These are phyloP conservation scores for Toxostoma redivivum DNA, from an alignment of 2,113 vertebrate genomes.

Conservation along the genomic window DNA sequence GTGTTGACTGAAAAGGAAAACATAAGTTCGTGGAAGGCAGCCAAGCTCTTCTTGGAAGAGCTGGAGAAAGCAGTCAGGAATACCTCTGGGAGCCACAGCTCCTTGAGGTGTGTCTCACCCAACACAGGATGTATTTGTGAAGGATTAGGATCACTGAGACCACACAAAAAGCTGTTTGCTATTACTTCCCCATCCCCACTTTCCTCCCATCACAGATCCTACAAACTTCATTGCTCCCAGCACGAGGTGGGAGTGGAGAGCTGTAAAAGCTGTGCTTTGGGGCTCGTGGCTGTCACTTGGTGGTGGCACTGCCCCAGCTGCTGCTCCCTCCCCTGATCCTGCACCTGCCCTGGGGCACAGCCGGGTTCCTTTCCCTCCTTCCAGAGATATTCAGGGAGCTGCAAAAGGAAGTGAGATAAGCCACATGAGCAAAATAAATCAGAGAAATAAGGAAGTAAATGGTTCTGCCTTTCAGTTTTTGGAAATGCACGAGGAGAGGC, in stretches of 20 bases:
- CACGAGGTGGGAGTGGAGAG: neutral
- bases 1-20: neutral
- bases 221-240: neutral
- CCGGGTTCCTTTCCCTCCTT: neutral
- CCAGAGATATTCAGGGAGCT: neutral
- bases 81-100: neutral
- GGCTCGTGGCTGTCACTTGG: neutral
- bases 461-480: neutral
- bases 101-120: neutral
- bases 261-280: rapidly evolving
- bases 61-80: neutral
- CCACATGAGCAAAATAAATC: neutral
- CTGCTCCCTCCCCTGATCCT: neutral
- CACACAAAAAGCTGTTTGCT: neutral
- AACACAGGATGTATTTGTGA: neutral
- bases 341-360: neutral
- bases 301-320: neutral
- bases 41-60: neutral
- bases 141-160: neutral
- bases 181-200: neutral
- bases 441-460: neutral
- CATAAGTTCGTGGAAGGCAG: neutral
- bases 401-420: neutral
- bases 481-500: neutral
- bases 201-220: neutral